Conservation (phyloP, 1,140 invertebrate genomes). For the Caerostris extrusa region DNA sequence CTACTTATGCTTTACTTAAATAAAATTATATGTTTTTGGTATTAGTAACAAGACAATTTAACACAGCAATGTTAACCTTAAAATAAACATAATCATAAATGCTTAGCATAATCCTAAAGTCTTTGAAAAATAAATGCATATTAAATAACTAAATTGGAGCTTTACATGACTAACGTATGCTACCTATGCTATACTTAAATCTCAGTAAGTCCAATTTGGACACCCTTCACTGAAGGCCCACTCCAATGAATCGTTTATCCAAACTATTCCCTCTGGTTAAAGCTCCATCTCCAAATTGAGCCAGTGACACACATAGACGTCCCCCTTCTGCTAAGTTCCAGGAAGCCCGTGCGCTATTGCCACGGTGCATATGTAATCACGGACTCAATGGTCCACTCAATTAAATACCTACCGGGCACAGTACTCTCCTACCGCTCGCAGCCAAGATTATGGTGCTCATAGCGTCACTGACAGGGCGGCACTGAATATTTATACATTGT, state of each 20-base stretch:
- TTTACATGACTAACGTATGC: too few species aligned
- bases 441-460: background rate
- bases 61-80: too few species aligned
- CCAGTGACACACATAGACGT: background rate
- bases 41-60: too few species aligned
- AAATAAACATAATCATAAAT: too few species aligned
- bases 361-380: slow-evolving; percentile 29
- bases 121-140: too few species aligned
- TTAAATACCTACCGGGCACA: slow-evolving; percentile 27
- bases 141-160: too few species aligned
- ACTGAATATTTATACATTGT: slow-evolving; percentile 17
- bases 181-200: too few species aligned
- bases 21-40: too few species aligned
- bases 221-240: background rate
- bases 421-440: background rate
- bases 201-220: too few species aligned
- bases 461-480: background rate
- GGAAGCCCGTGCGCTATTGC: slow-evolving; percentile 1
- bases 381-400: slow-evolving; percentile 30
- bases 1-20: too few species aligned
- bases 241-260: background rate
- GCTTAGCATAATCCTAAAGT: too few species aligned
- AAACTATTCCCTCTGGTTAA: background rate
- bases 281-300: slow-evolving; percentile 7
- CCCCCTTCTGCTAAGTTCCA: background rate